Evolutionary conservation across 2,113 vertebrate genomes (phyloP).

Genomic region (Campylorhamphus procurvoides): DNA sequence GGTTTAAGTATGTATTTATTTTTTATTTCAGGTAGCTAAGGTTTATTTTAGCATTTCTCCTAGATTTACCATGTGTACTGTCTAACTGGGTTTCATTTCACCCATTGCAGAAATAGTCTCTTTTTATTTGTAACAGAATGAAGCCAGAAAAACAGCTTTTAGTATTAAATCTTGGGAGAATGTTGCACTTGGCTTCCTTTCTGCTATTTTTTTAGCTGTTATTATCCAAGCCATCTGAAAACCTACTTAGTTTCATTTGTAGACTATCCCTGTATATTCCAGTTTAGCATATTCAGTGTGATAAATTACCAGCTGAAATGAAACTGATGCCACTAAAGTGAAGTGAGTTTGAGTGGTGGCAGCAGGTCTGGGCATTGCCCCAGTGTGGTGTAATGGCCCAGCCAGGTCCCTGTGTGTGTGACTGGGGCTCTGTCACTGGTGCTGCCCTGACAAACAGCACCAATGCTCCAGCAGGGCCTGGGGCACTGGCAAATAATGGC

Average conservation of each 20-base stretch:
- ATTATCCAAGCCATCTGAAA: conserved; percentile 14
- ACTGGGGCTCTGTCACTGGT: conserved; percentile 34
- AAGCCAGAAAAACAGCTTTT: conserved; percentile 52
- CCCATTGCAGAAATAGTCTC: conserved; percentile 55
- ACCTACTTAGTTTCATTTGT: not conserved
- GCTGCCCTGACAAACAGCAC: not conserved
- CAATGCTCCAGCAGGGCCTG: conserved; percentile 20
- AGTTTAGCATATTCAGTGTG: not conserved
- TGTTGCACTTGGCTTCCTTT: conserved; percentile 19
- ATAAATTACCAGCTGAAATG: conserved; percentile 32
- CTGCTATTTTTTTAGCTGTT: not conserved
- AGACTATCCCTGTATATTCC: not conserved
- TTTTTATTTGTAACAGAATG: conserved; percentile 43
- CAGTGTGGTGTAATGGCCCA: not conserved
- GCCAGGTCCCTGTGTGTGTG: conserved; percentile 33
- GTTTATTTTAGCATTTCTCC: conserved; percentile 21
- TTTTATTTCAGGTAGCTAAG: conserved; percentile 58
- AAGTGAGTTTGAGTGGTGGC: conserved; percentile 50
- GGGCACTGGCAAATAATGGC: not conserved
- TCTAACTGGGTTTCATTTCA: conserved; percentile 39
- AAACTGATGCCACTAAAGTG: not conserved
- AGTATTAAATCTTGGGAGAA: not conserved
- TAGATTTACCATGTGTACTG: not conserved
- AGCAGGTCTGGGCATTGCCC: conserved; percentile 47
- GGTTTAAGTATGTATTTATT: not conserved